A percentile compares a stretch with the other conserved stretches of the same genome.
Conservation (phyloP, 2,113 vertebrate genomes). For the Capra hircus region DNA sequence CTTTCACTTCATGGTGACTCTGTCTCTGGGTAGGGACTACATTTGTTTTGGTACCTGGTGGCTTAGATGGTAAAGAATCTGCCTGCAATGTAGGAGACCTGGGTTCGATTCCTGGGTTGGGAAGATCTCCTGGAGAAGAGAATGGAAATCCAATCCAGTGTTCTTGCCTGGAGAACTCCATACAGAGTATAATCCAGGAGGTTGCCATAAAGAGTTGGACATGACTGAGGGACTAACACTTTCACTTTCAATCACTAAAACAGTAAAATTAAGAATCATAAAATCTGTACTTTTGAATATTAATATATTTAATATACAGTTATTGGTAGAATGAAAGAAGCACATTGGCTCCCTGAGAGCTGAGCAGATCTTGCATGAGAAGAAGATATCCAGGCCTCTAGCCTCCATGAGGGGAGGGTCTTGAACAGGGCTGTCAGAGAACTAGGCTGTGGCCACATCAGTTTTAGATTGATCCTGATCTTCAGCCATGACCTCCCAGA, state of each 20-base stretch:
- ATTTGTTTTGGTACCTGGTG: neutral
- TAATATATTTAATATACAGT: neutral
- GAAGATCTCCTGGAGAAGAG: neutral
- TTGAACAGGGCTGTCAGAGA: too few relatives aligned
- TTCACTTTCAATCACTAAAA: neutral
- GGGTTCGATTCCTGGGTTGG: neutral
- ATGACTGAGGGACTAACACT: neutral
- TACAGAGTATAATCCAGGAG: neutral
- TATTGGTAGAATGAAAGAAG: neutral
- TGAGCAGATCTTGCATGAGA: neutral
- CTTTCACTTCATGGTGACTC: neutral
- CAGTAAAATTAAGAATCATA: neutral
- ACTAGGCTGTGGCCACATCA: neutral
- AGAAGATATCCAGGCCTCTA: neutral
- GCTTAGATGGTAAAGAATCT: neutral
- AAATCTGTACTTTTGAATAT: neutral
- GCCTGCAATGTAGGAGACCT: neutral
- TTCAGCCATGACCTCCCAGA: neutral
- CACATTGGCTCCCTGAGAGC: neutral
- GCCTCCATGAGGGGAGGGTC: neutral
- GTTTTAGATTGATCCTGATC: neutral
- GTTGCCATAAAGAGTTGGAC: neutral
- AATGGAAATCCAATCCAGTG: neutral
- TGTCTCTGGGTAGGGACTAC: neutral
- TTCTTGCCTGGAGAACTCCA: neutral